Conservation (phyloP, 2,113 vertebrate species). For the Notarius quadriscutis region DNA sequence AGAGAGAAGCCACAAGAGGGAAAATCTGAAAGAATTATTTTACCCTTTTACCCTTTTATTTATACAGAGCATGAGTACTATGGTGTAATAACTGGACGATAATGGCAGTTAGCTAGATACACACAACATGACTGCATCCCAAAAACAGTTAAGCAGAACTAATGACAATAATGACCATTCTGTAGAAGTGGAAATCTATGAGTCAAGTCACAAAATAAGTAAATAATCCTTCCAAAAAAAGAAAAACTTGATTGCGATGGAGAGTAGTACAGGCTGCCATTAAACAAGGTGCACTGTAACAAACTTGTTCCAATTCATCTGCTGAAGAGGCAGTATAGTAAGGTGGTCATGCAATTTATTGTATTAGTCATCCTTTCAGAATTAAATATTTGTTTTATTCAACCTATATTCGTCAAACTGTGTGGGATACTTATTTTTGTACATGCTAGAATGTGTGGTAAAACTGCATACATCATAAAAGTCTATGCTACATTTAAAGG, state of each 20-base stretch:
- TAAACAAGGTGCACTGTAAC: background rate
- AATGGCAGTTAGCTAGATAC: slow-evolving; percentile 1
- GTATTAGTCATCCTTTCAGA: background rate
- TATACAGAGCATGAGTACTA: background rate
- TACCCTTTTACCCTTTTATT: background rate
- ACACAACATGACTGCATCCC: background rate
- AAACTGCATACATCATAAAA: background rate
- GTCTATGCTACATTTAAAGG: too few relatives aligned
- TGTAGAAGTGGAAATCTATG: background rate
- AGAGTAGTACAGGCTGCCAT: background rate
- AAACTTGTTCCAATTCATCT: background rate
- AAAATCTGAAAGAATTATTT: background rate
- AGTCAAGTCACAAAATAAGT: background rate
- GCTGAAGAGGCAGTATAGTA: background rate
- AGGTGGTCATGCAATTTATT: background rate
- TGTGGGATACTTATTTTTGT: background rate
- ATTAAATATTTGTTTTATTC: slow-evolving; percentile 1
- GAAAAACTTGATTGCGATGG: background rate
- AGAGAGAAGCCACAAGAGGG: background rate
- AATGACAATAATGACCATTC: background rate
- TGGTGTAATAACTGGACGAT: background rate
- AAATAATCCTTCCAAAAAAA: background rate
- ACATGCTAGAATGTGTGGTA: background rate
- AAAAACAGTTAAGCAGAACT: background rate
- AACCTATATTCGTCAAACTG: background rate